Conservation (phyloP, 2,797 vertebrate species). For the Siniperca scherzeri region DNA sequence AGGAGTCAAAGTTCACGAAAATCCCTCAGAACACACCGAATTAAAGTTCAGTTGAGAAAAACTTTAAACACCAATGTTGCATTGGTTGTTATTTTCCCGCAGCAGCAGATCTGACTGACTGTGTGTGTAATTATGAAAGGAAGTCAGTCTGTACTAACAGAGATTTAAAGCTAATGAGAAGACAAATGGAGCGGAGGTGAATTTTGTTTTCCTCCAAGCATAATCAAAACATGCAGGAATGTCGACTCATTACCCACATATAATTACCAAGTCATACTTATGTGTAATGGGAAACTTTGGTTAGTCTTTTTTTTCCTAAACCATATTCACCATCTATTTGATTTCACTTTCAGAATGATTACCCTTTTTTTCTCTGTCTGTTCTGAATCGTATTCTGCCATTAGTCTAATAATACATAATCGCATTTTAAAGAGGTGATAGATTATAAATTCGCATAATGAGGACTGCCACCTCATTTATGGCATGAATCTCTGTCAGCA, state of each 20-base stretch:
- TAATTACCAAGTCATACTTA: slow-evolving; percentile 74
- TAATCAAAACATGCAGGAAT: slow-evolving; percentile 69
- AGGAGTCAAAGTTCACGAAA: slow-evolving; percentile 37
- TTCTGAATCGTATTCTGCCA: slow-evolving; percentile 78
- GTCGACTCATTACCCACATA: slow-evolving; percentile 66
- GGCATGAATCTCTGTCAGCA: slow-evolving; percentile 84
- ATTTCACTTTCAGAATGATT: slow-evolving; percentile 74
- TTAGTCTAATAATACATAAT: slow-evolving; percentile 86
- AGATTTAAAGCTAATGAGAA: slow-evolving; percentile 75
- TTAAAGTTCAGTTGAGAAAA: slow-evolving; percentile 19
- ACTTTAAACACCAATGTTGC: not conserved
- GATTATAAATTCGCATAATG: slow-evolving; percentile 83
- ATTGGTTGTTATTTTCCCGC: slow-evolving; percentile 38
- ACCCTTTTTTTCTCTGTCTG: slow-evolving; percentile 49
- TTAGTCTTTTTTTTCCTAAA: slow-evolving; percentile 44
- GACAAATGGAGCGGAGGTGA: slow-evolving; percentile 71
- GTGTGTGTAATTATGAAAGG: slow-evolving; percentile 59
- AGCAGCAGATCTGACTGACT: slow-evolving; percentile 42
- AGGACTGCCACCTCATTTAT: slow-evolving; percentile 80
- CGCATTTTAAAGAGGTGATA: slow-evolving; percentile 88
- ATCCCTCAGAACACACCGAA: slow-evolving; percentile 7
- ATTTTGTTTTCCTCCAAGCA: slow-evolving; percentile 27
- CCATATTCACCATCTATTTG: slow-evolving; percentile 65
- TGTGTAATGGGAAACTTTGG: slow-evolving; percentile 71
- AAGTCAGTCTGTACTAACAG: slow-evolving; percentile 65